A percentile compares a stretch with the other conserved stretches of the same genome.
Evolutionary conservation across 2,797 vertebrate species (phyloP).

Genomic region (Pogonophryne albipinna): DNA sequence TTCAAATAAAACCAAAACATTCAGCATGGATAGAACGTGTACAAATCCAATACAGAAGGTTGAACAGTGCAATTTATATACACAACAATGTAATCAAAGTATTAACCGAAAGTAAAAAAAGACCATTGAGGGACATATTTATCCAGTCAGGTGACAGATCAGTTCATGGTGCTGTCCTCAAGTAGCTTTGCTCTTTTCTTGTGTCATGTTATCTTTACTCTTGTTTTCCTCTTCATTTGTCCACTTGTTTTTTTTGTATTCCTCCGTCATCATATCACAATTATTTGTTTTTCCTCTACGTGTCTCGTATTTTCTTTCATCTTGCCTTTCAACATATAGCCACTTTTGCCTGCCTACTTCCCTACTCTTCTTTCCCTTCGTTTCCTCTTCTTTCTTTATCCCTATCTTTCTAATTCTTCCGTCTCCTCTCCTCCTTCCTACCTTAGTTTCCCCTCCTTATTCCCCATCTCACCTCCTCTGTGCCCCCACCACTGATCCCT

Average conservation of each 20-base stretch:
- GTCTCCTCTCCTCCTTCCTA: not conserved
- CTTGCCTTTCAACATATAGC: not conserved
- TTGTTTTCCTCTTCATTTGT: not conserved
- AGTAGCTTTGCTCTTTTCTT: too few relatives aligned
- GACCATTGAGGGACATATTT: not conserved
- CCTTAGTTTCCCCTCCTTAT: conserved; percentile 1
- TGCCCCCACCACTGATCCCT: conserved; percentile 46
- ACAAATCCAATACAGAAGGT: too few relatives aligned
- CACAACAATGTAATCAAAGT: too few relatives aligned
- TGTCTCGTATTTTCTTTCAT: not conserved
- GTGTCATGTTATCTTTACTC: not conserved
- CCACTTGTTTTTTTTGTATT: too few relatives aligned
- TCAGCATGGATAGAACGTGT: too few relatives aligned
- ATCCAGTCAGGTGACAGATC: not conserved
- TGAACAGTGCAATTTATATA: too few relatives aligned
- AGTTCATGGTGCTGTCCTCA: not conserved
- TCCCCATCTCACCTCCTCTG: conserved; percentile 5
- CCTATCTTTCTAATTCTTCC: not conserved
- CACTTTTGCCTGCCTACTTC: not conserved
- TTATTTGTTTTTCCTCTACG: not conserved
- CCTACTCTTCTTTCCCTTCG: not conserved
- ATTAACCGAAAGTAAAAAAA: too few relatives aligned
- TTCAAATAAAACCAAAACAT: too few relatives aligned
- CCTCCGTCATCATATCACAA: not conserved
- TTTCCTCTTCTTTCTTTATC: not conserved